phyloP scores from a whole-genome alignment of 1,140 invertebrate species.

The Platyura marginata region DNA sequence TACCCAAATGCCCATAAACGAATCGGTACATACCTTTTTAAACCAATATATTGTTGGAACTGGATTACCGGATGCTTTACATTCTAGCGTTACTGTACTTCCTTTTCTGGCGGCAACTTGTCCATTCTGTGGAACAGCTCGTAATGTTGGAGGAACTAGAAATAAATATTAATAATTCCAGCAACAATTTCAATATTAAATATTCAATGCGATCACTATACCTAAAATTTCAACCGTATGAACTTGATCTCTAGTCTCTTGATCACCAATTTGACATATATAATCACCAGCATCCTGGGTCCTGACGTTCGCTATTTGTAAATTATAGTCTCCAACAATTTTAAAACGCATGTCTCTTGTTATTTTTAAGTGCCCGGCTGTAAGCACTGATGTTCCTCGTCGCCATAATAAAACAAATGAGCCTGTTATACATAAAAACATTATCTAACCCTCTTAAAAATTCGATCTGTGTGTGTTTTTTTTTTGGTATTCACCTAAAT shows the following conservation, averaged over 20 bases:
- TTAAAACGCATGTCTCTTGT: constrained; percentile 35
- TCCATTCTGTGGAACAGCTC: constrained; percentile 27
- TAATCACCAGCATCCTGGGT: constrained; percentile 30
- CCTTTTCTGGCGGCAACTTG: constrained; percentile 33
- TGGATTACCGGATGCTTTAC: constrained; percentile 34
- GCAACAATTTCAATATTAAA: background rate
- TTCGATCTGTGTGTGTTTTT: background rate
- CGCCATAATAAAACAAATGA: constrained; percentile 40
- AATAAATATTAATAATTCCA: no score
- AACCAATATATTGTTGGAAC: constrained; percentile 23
- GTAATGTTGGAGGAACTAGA: constrained; percentile 29
- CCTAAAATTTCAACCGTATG: constrained; percentile 33
- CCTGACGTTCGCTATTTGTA: constrained; percentile 37
- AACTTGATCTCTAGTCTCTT: constrained; percentile 27
- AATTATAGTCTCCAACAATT: constrained; percentile 36
- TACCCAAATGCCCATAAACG: no score
- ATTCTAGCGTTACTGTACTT: constrained; percentile 34
- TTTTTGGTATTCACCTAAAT: constrained; percentile 54
- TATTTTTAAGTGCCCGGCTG: constrained; percentile 39
- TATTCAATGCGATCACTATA: constrained; percentile 10
- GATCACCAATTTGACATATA: constrained; percentile 32
- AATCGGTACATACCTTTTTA: constrained; percentile 18
- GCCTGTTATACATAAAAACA: constrained; percentile 20
- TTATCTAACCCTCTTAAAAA: background rate
- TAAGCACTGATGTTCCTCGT: constrained; percentile 35